Evolutionary conservation across 2,113 vertebrate species (phyloP), one percentile per base, ranked within the genome.

Genomic region (Corythornis cristatus): DNA sequence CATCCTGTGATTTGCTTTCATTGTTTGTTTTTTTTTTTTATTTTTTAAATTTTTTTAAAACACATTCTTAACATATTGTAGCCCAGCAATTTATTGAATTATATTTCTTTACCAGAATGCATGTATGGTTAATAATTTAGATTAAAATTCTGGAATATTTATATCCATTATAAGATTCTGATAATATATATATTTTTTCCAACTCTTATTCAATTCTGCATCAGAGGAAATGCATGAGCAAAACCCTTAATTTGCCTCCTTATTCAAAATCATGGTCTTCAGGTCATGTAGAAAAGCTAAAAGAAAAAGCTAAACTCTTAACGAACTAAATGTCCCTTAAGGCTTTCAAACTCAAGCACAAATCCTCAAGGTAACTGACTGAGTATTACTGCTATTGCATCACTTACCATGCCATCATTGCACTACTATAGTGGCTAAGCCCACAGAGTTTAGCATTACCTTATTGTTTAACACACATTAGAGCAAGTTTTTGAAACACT

Each of bases 251-350:
- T 33, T 95, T 73, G 45, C 46, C 62, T 64, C 35, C 82, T 79
- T 89, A 68, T 89, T 93, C 76, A 65, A 74, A 86, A 93, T 79
- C 51, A 80, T 37, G 74, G 74, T 80, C 78, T 96, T 91, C 54
- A 7, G 88, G 75, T 61, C 45, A 89, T 8, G 16, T 21, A 93
- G 48, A 50, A 50, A 50, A 58, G 91, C 54, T 35, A 2, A 25
- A 85, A 70, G 15, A 76, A 70, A 71, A 83, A 61, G 8, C 31
- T 92, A 78, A 68, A 14, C 33, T 70, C 84, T 37, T 85, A 72
- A 78, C 46, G 35, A 88, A 61, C 43, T 61, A 50, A 72, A 80
- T 82, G 26, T 35, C 21, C 42, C 19, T 35, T 51, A 50, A 45
- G 67, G 43, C 16, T 72, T 82, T 86, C 10, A 90, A 58, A 22